Evolutionary conservation across 2,888 invertebrate genomes (phyloP), one percentile per base, ranked within the genome.

Genomic region (Leucophenga maculata): DNA sequence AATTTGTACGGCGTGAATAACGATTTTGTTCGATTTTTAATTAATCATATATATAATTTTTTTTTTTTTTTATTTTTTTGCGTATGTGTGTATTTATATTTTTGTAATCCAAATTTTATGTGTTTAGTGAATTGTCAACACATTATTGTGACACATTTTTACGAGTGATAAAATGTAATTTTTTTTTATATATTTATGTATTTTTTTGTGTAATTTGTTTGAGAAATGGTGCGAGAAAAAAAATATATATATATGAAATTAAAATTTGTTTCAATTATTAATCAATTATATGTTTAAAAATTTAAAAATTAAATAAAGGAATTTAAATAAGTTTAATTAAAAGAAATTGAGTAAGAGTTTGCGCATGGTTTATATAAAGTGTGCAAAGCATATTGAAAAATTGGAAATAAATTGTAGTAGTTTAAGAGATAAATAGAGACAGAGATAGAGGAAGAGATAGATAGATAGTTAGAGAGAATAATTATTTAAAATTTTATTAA

Each of bases 371-470:
- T 46, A 6, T 3, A 46, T 13, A 46, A 46, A 46, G n/a, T 32
- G 65, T 69, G 46, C 72, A 80, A 80, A 79, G 77, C 72, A 80
- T 73, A 72, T 74, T 78, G 69, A 77, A 75, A 80, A 44, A 78
- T n/a, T n/a, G n/a, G n/a, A n/a, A 26, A 26, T 3, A 26, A 26
- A 2, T 2, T 26, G 4, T 26, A 26, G 26, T 26, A 26, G 26
- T 26, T 26, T 26, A 39, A 76, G 77, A 80, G 82, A 80, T n/a
- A 18, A 18, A 65, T 6, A 65, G 52, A 59, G 1, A 59, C 4
- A 32, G 22, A 59, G 32, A 59, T 4, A 59, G 32, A 59, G 16
- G 31, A 39, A 59, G 55, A 22, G 18, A 18, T 50, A 50, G 18
- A 50, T 16, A 50, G 8, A 16, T 6, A 48, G 48, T 8, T 48